These are phyloP conservation scores for Anseranas semipalmata DNA, from an alignment of 2,113 vertebrate genomes.

Conservation along the genomic window DNA sequence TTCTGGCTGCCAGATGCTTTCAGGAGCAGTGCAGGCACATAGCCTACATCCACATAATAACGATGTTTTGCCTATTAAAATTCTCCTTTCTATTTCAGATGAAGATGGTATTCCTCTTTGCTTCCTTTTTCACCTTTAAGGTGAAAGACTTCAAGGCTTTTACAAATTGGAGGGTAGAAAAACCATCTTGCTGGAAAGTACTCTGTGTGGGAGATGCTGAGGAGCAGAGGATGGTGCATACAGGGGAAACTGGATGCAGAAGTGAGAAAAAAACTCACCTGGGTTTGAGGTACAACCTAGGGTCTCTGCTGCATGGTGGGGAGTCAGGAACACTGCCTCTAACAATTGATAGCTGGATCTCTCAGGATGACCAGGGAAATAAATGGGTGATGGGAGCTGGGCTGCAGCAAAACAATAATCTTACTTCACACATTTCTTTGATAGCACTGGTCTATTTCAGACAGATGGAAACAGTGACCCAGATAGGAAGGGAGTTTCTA, in stretches of 20 bases:
- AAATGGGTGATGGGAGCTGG: neutral
- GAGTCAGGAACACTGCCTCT: neutral
- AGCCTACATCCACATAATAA: neutral
- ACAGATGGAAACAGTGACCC: neutral
- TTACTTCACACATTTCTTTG: rapidly evolving
- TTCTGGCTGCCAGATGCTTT: neutral
- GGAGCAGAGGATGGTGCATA: neutral
- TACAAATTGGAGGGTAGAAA: neutral
- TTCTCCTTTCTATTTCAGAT: neutral
- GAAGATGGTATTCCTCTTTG: neutral
- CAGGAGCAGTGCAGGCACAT: neutral
- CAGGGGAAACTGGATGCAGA: rapidly evolving
- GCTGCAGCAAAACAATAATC: neutral
- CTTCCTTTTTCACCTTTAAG: neutral
- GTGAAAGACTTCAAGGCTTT: neutral
- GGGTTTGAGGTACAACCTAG: neutral
- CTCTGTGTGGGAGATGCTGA: neutral
- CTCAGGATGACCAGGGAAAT: neutral
- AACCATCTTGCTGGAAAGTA: neutral
- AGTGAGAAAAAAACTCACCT: neutral
- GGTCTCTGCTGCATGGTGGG: neutral
- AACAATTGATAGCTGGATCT: neutral
- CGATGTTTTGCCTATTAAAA: neutral
- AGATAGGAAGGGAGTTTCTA: neutral
- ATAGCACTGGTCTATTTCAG: neutral